phyloP scores from a whole-genome alignment of 1,140 invertebrate species.

The Arion vulgaris region DNA sequence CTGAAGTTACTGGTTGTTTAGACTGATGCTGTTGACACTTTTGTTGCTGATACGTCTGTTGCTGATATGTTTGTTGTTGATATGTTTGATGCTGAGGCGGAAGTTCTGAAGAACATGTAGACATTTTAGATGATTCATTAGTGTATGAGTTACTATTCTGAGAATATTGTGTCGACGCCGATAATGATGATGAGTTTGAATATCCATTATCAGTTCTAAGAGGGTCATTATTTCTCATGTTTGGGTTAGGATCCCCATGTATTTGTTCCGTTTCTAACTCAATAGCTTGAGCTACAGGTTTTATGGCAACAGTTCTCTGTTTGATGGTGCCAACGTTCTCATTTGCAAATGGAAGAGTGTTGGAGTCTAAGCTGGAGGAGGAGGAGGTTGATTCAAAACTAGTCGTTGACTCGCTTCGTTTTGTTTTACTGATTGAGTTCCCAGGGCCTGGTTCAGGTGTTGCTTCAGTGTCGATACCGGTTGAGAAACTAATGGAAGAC shows the following conservation, averaged over 20 bases:
- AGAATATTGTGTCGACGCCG: constrained; percentile 5
- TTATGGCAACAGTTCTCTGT: constrained; percentile 75
- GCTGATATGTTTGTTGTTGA: too few relatives aligned
- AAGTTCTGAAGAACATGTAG: not conserved
- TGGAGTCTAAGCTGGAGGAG: constrained; percentile 86
- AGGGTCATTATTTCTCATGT: constrained; percentile 43
- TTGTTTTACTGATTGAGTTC: constrained; percentile 39
- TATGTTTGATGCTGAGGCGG: not conserved
- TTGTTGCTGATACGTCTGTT: too few relatives aligned
- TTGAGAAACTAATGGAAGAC: not conserved
- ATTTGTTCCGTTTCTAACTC: constrained; percentile 45
- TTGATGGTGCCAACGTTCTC: constrained; percentile 99
- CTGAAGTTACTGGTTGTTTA: too few relatives aligned
- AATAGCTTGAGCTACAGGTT: constrained; percentile 57
- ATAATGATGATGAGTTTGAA: not conserved
- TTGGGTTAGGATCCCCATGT: constrained; percentile 37
- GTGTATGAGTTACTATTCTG: not conserved
- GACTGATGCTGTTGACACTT: too few relatives aligned
- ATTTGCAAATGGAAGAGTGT: constrained; percentile 97
- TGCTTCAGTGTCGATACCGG: not conserved
- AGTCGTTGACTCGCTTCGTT: constrained; percentile 56
- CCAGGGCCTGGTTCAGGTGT: not conserved
- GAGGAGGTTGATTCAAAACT: constrained; percentile 81
- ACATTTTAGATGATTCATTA: not conserved
- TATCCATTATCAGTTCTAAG: constrained; percentile 15